Percentiles rank a stretch among this genome's conserved stretches.
Evolutionary conservation across 1,140 invertebrate species (phyloP).

Genomic region (Musca domestica): DNA sequence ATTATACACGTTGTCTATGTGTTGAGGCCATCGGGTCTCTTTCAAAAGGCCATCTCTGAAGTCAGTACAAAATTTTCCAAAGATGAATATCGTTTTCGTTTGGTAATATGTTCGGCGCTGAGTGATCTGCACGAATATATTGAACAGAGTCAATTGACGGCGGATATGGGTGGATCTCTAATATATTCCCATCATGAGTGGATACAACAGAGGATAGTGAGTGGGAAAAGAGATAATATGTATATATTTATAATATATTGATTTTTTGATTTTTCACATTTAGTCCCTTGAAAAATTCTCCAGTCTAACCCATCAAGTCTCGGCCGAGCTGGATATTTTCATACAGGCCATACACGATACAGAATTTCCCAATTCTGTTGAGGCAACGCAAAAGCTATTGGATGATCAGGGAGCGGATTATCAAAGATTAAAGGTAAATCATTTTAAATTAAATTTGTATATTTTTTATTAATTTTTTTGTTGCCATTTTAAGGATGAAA

Average conservation of each 20-base stretch:
- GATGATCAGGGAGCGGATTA: constrained; percentile 67
- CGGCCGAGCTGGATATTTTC: constrained; percentile 77
- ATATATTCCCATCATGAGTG: constrained; percentile 92
- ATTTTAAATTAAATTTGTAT: not conserved
- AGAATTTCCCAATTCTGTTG: constrained; percentile 82
- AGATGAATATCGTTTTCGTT: constrained; percentile 92
- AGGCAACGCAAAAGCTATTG: constrained; percentile 68
- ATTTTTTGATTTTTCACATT: constrained; percentile 42
- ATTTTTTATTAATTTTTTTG: constrained; percentile 4
- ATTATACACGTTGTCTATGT: constrained; percentile 91
- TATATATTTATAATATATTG: constrained; percentile 20
- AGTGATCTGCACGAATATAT: constrained; percentile 85
- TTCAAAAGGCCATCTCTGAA: constrained; percentile 94
- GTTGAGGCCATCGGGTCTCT: constrained; percentile 84
- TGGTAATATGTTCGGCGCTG: constrained; percentile 74
- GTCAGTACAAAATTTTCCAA: constrained; percentile 86
- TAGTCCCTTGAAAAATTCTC: constrained; percentile 94
- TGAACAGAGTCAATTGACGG: constrained; percentile 79
- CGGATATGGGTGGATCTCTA: constrained; percentile 83
- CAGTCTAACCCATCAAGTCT: constrained; percentile 82
- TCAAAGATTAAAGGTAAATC: constrained; percentile 61
- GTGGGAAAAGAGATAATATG: constrained; percentile 41
- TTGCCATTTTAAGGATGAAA: constrained; percentile 74
- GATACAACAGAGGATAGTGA: constrained; percentile 94
- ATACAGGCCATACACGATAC: constrained; percentile 77